Base-by-base conservation (phyloP, 2,888 invertebrate species). In the Cerastis leucographa region DNA sequence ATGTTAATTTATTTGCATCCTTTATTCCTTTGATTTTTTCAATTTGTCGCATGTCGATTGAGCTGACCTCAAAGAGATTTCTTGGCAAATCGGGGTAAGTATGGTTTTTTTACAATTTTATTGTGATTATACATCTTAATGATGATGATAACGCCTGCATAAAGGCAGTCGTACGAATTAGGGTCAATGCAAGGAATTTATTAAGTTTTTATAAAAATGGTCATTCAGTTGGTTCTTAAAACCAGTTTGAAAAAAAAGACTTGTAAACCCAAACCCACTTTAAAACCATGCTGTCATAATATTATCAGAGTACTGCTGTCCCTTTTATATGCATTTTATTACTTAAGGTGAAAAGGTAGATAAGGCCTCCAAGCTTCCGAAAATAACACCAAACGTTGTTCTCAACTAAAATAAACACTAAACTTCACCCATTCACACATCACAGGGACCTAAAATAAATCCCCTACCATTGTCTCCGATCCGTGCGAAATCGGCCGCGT, bases 401-500 rank as follows among this genome's bases (percentile, higher is more conserved):
- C 75, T 64, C 7, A 51, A 78, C 19, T 73, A 75, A 86, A 85
- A 75, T 61, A 74, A 74, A 84, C 46, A 79, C 80, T 62, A 75
- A 73, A 73, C 42, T n/a, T 61, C n/a, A 64, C 62, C 71, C 84
- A 87, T 84, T 84, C 83, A 83, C 72, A 77, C 80, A 79, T 84
- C 84, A 72, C 29, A 79, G 66, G 46, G 73, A 71, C 71, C 80
- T 79, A 86, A 88, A 89, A 89, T 88, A 86, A 86, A 86, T 85
- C 81, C 83, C 76, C 71, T 80, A 86, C 89, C 86, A 92, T 92
- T 92, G 92, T 92, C 90, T 90, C 83, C 76, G 25, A 80, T 73
- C 86, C 89, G 89, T 90, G 90, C 87, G 87, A 91, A 91, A 93
- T 93, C 90, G 91, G 84, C 79, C 86, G 87, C 78, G 85, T 86